Evolutionary conservation across 2,797 vertebrate species (phyloP), one percentile per base, ranked within the genome.

Genomic region (Bradypodion ventrale): DNA sequence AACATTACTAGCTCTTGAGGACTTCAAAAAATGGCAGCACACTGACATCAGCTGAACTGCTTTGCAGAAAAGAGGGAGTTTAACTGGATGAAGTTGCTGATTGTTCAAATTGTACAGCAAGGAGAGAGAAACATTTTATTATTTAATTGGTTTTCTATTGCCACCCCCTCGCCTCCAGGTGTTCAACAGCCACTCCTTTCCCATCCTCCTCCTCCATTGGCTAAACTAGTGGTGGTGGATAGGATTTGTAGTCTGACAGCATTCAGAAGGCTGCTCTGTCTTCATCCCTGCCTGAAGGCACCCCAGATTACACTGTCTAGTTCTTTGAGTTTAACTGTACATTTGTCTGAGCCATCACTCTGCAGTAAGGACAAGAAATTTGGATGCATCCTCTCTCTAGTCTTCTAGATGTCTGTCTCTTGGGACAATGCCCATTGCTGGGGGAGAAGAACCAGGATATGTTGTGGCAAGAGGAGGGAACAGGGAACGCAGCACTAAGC

Each of bases 401-500:
- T 65, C 37, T 68, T 16, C 13, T 59, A 29, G 59, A 40, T 12
- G 7, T 29, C 49, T 83, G 2, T 40, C 8, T 59, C 6, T 56
- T 59, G 82, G 40, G 40, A 32, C 69, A 42, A 6, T 77, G 32
- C 66, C 37, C 46, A 56, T 78, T 72, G 75, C 83, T 32, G 63
- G 68, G 25, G 42, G 27, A 42, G 46, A 56, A 66, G 42, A 65
- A 80, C 44, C 10, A 62, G 27, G 60, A 5, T 56, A 27, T 66
- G 27, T 42, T 56, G 37, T 65, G 37, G 70, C 35, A 80, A 76
- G 16, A 83, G 29, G 19, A 65, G 74, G 21, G 35, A 35, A 29
- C 10, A 10, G 52, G n/a, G 23, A 56, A 21, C 52, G 13, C 12
- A 6, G 4, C 12, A 56, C 13, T 42, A 29, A 44, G 77, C 46